These are phyloP conservation scores for Mayetiola destructor DNA, from an alignment of 2,888 invertebrate species.

Conservation along the genomic window DNA sequence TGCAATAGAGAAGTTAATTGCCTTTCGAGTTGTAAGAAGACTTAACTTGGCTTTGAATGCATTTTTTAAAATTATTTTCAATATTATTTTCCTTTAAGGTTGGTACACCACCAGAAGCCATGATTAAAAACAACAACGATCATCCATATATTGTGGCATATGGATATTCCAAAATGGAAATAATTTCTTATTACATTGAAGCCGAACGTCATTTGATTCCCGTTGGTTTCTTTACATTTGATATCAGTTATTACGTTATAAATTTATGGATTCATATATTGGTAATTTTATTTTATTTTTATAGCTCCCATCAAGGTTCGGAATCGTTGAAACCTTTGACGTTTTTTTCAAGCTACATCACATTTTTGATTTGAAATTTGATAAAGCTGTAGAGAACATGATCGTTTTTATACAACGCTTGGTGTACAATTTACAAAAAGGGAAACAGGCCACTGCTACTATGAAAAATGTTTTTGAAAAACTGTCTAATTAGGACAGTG, in stretches of 20 bases:
- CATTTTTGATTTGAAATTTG: not conserved
- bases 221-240: no score
- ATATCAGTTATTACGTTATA: no score
- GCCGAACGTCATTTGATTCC: conserved; percentile 2
- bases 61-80: no score
- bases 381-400: not conserved
- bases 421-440: not conserved
- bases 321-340: not conserved
- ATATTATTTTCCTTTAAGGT: no score
- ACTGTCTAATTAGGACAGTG: not conserved
- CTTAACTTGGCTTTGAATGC: not conserved
- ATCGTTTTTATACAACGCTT: not conserved
- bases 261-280: no score
- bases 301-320: not conserved
- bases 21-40: not conserved
- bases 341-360: not conserved
- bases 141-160: conserved; percentile 1
- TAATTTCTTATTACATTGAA: not conserved
- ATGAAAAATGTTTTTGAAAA: not conserved
- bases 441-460: not conserved
- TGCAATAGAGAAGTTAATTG: not conserved
- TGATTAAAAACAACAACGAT: not conserved
- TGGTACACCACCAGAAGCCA: not conserved
- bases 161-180: not conserved
- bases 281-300: not conserved